Evolutionary conservation across 2,888 invertebrate species (phyloP).

Genomic region (Galerucella pusilla): DNA sequence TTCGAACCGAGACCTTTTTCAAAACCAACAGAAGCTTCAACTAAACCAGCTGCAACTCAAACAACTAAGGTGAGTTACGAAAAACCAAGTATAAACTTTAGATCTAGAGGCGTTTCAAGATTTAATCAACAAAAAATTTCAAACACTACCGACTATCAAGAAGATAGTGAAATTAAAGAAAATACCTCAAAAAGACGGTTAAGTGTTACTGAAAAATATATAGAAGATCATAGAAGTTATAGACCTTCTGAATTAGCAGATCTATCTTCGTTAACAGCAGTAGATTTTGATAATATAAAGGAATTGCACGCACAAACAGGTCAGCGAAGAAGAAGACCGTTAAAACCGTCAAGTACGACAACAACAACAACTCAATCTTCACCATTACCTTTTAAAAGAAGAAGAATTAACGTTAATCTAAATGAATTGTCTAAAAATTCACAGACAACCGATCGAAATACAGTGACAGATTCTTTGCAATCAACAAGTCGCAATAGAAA

Average conservation of each 20-base stretch:
- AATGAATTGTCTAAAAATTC: constrained; percentile 3
- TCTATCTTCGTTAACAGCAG: constrained; percentile 68
- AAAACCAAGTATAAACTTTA: constrained; percentile 33
- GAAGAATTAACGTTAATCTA: constrained; percentile 33
- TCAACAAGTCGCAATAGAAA: constrained; percentile 46
- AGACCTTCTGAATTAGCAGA: constrained; percentile 66
- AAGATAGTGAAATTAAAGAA: constrained; percentile 9
- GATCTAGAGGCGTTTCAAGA: constrained; percentile 52
- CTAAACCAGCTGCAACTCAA: constrained; percentile 56
- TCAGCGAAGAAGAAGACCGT: constrained; percentile 47
- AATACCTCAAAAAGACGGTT: constrained; percentile 29
- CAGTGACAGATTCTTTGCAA: background rate
- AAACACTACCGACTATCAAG: constrained; percentile 1
- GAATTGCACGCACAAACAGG: constrained; percentile 42
- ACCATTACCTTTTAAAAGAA: constrained; percentile 17
- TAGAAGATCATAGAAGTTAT: constrained; percentile 56
- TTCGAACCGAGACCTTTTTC: constrained; percentile 60
- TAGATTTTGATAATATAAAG: constrained; percentile 61
- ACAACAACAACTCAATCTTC: constrained; percentile 41
- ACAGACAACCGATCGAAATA: background rate
- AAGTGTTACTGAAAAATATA: constrained; percentile 49
- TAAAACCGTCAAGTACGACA: constrained; percentile 39
- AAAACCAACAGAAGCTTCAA: constrained; percentile 51
- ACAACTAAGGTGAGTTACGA: constrained; percentile 67
- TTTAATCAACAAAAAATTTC: constrained; percentile 43